Percentiles rank a stretch among this genome's conserved stretches.
Evolutionary conservation across 92 coral and sea anemone species (phyloP).

Genomic region (Muricea muricata): DNA sequence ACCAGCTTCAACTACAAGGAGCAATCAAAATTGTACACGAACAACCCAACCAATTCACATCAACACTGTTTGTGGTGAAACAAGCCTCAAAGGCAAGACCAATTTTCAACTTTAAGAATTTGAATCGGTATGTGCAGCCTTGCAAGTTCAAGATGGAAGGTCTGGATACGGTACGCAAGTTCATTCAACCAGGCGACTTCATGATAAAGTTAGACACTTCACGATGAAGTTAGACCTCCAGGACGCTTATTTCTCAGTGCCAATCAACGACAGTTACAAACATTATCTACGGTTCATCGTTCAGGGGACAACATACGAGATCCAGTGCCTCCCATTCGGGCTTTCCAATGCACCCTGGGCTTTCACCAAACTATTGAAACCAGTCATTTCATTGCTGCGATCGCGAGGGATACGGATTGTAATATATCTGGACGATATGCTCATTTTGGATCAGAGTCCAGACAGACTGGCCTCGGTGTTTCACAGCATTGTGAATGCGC

Average conservation of each 20-base stretch:
- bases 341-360: slow-evolving; percentile 35
- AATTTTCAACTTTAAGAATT: slow-evolving; percentile 42
- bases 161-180: slow-evolving; percentile 36
- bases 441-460: slow-evolving; percentile 54
- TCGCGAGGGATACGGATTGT: slow-evolving; percentile 37
- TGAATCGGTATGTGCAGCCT: slow-evolving; percentile 29
- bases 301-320: slow-evolving; percentile 37
- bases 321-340: slow-evolving; percentile 40
- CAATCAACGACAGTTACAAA: slow-evolving; percentile 41
- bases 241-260: slow-evolving; percentile 22
- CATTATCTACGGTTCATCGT: slow-evolving; percentile 20
- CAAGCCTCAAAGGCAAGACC: slow-evolving; percentile 11
- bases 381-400: slow-evolving; percentile 25
- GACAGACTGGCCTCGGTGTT: slow-evolving; percentile 37
- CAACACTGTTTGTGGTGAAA: slow-evolving; percentile 34
- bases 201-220: slow-evolving; percentile 33
- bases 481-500: slow-evolving; percentile 31
- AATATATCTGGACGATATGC: slow-evolving; percentile 33
- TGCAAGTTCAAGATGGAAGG: slow-evolving; percentile 52
- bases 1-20: not conserved
- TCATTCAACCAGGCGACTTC: slow-evolving; percentile 18
- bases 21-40: not conserved
- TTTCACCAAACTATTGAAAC: slow-evolving; percentile 41
- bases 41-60: slow-evolving; percentile 8
- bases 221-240: slow-evolving; percentile 40